These are phyloP conservation scores for Muntiacus muntjak DNA, from an alignment of 2,113 vertebrate species.

Conservation along the genomic window DNA sequence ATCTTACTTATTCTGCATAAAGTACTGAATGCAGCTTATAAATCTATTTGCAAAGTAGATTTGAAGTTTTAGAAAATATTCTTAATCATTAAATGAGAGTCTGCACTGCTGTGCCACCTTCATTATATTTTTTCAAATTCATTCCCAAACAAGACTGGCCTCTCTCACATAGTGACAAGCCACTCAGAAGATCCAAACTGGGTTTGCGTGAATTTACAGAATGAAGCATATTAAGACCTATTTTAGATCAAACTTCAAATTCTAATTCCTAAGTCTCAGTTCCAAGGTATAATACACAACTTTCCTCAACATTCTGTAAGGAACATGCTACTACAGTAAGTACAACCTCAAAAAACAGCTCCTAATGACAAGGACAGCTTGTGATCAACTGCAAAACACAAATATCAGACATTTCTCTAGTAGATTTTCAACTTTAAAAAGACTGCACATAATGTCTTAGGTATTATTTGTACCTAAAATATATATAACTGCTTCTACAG, in stretches of 20 bases:
- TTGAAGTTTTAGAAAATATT: conserved; percentile 1
- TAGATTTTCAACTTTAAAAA: neutral
- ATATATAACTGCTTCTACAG: neutral
- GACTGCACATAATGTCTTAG: neutral
- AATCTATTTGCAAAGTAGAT: neutral
- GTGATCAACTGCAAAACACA: neutral
- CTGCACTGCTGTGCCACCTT: neutral
- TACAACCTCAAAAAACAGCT: neutral
- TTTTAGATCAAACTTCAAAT: neutral
- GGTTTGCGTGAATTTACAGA: neutral
- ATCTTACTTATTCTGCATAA: neutral
- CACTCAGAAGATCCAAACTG: neutral
- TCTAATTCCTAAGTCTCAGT: neutral
- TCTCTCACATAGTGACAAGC: neutral
- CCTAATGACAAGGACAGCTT: neutral
- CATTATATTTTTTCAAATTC: neutral
- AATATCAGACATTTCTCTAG: neutral
- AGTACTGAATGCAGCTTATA: neutral
- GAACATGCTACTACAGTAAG: neutral
- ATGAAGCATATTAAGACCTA: neutral
- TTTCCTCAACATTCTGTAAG: neutral
- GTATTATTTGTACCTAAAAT: conserved; percentile 27
- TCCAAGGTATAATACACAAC: neutral
- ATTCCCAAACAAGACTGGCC: conserved; percentile 10
- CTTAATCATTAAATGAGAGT: conserved; percentile 6